phyloP scores from a whole-genome alignment of 2,888 invertebrate species.

The Amphipoea oculea region DNA sequence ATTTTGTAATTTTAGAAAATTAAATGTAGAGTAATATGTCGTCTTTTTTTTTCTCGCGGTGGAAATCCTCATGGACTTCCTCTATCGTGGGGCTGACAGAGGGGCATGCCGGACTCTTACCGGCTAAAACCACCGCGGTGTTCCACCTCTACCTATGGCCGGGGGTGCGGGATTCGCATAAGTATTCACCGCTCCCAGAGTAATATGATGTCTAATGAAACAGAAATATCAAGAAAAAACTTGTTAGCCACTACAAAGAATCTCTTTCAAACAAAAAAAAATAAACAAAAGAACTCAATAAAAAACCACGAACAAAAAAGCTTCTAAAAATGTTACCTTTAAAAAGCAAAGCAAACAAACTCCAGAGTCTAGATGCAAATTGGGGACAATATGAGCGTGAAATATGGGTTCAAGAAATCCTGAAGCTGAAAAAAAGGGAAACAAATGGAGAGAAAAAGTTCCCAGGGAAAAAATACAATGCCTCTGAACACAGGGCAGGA shows the following conservation, averaged over 20 bases:
- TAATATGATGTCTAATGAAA: background rate
- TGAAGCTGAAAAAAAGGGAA: slow-evolving; percentile 82
- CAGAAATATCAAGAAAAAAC: background rate
- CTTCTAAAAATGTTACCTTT: slow-evolving; percentile 63
- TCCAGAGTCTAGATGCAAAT: slow-evolving; percentile 78
- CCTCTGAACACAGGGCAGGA: slow-evolving; percentile 84
- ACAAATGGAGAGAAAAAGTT: slow-evolving; percentile 89
- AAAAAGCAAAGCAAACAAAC: slow-evolving; percentile 70
- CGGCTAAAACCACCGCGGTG: too few species aligned
- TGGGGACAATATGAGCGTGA: slow-evolving; percentile 89
- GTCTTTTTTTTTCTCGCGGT: too few species aligned
- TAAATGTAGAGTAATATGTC: background rate
- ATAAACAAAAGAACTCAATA: slow-evolving; percentile 48
- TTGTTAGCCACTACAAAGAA: slow-evolving; percentile 11
- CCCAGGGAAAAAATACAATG: slow-evolving; percentile 80
- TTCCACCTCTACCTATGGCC: too few species aligned
- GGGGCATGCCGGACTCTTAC: too few species aligned
- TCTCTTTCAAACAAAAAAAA: slow-evolving; percentile 18
- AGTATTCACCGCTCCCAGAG: too few species aligned
- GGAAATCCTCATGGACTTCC: too few species aligned
- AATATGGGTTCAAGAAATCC: slow-evolving; percentile 90
- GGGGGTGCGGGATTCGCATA: too few species aligned
- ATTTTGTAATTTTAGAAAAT: background rate
- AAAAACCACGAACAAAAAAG: slow-evolving; percentile 55
- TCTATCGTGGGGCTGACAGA: too few species aligned